Evolutionary conservation across 2,888 invertebrate species (phyloP).

Genomic region (Agrotis ipsilon): DNA sequence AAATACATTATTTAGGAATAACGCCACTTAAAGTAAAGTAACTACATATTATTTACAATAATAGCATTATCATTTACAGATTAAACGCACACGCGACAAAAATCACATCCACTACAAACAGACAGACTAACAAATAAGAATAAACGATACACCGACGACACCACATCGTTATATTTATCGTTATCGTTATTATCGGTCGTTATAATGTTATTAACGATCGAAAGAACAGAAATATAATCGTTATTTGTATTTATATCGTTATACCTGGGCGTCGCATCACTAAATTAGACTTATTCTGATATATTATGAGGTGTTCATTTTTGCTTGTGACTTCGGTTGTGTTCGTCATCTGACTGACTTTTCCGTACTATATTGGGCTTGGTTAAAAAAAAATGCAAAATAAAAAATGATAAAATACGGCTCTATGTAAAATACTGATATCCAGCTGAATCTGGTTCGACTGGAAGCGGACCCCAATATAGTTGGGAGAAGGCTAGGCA

Average conservation of each 20-base stretch:
- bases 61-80: conserved; percentile 38
- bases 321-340: too few relatives aligned
- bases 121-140: conserved; percentile 48
- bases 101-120: conserved; percentile 31
- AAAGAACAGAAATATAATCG: conserved; percentile 86
- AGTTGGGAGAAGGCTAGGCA: too few relatives aligned
- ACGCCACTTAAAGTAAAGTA: background rate
- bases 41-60: conserved; percentile 27
- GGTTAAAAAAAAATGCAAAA: too few relatives aligned
- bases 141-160: conserved; percentile 74
- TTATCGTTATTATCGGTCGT: conserved; percentile 90
- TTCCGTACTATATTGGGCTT: background rate
- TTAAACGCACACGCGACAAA: conserved; percentile 30
- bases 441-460: too few relatives aligned
- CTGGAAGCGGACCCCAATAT: too few relatives aligned
- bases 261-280: conserved; percentile 72
- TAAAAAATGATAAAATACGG: too few relatives aligned
- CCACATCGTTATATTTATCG: conserved; percentile 85
- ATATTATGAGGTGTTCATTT: conserved; percentile 32
- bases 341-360: too few relatives aligned
- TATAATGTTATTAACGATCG: conserved; percentile 87
- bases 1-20: background rate
- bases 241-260: conserved; percentile 82
- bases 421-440: too few relatives aligned
- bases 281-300: conserved; percentile 65